Evolutionary conservation across 2,797 vertebrate genomes (phyloP), one percentile per base, ranked within the genome.

Genomic region (Gymnoscopelus braueri): DNA sequence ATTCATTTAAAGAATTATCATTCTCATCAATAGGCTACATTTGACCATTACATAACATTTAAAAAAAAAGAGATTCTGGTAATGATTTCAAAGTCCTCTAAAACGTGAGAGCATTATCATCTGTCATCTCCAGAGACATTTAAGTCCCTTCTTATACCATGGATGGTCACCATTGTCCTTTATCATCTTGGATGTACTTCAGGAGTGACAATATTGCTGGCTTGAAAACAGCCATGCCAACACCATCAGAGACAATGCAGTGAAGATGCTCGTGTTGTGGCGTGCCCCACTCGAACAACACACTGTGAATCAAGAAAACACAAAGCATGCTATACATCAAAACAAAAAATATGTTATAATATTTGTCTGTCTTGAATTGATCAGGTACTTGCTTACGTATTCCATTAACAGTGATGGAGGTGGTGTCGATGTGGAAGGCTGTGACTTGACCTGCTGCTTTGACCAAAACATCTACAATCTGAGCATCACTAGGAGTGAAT

Each of bases 381-480:
- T 57, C 5, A 50, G 1, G 19, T 63, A 54, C 24, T 44, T 55
- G 13, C 84, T 78, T 62, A 92, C 91, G 4, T 47, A 13, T 49
- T 7, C 61, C 70, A 44, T 78, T 51, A 14, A 91, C 72, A 14
- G 0, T 44, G 12, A 90, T 77, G 24, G 61, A 23, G 19, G 1
- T 5, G 0, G 51, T 15, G 12, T 84, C 80, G 58, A 91, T 82
- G 64, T 71, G 62, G 66, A 91, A 92, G 13, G 47, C 26, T 15
- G 78, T 60, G 12, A 72, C 67, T 35, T 56, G 58, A 51, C 56
- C 50, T n/a, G 87, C 74, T 15, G 84, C 87, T 3, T 0, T 13
- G 4, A 77, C 19, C 51, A 91, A 55, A 69, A 83, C 71, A 6
- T 64, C 24, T 39, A 13, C 67, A 65, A 91, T 88, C 54, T 60